Conservation (phyloP, 2,113 vertebrate genomes). For the Stegastes partitus region DNA sequence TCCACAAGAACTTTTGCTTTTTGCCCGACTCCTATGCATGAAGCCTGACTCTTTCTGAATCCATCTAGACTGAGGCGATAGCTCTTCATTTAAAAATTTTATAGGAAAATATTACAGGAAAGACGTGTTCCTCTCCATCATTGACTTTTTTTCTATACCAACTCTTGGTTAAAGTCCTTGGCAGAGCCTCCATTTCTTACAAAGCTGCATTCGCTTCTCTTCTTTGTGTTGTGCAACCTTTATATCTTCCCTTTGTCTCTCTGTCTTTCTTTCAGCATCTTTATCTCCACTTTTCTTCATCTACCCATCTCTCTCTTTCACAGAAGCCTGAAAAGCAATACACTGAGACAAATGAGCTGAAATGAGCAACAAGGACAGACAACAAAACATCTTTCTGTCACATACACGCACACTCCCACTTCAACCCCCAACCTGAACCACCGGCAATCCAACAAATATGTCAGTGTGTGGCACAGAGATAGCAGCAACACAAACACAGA, state of each 20-base stretch:
- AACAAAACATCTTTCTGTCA: conserved; percentile 29
- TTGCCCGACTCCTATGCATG: background rate
- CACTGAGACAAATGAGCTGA: conserved; percentile 30
- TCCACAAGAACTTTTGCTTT: too few relatives aligned
- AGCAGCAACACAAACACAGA: conserved; percentile 38
- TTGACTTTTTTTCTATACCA: conserved; percentile 21
- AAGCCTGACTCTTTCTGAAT: conserved; percentile 27
- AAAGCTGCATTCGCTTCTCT: conserved; percentile 11
- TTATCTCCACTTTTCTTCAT: background rate
- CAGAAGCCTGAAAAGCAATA: conserved; percentile 21
- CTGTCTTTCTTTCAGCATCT: conserved; percentile 17
- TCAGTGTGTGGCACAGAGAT: conserved; percentile 40
- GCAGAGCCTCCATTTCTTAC: conserved; percentile 20
- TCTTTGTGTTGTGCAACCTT: conserved; percentile 25
- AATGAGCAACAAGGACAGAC: conserved; percentile 18
- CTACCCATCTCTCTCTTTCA: conserved; percentile 7
- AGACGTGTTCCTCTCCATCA: conserved; percentile 30
- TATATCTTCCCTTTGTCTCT: conserved; percentile 9
- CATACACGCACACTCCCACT: background rate
- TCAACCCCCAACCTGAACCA: background rate
- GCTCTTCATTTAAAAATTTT: conserved; percentile 43
- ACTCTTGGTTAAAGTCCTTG: conserved; percentile 29
- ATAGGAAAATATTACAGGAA: conserved; percentile 27
- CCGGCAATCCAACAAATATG: background rate
- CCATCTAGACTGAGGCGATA: conserved; percentile 13